These are phyloP conservation scores for Sarcophaga variegata DNA, from an alignment of 2,888 invertebrate species.

Conservation along the genomic window DNA sequence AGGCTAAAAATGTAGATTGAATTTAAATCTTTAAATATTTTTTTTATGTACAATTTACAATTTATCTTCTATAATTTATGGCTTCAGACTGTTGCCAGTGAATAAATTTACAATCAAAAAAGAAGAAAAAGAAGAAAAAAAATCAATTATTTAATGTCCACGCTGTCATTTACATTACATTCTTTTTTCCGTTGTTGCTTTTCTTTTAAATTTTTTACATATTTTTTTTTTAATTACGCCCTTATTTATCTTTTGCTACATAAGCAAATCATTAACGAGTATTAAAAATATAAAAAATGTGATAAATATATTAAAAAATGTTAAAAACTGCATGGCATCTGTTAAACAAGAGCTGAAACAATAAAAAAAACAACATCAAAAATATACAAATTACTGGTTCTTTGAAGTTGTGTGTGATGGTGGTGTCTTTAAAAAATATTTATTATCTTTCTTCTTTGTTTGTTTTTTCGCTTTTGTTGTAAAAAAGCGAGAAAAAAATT, in stretches of 20 bases:
- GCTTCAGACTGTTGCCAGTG: not conserved
- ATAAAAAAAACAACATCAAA: slow-evolving; percentile 26
- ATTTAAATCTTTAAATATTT: no score
- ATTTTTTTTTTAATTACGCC: slow-evolving; percentile 42
- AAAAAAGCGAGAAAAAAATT: not conserved
- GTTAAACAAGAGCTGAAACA: not conserved
- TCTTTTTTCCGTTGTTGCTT: slow-evolving; percentile 6
- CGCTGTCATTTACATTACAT: not conserved
- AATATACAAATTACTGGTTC: slow-evolving; percentile 28
- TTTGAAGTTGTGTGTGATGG: slow-evolving; percentile 27
- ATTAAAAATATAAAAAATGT: slow-evolving; percentile 17
- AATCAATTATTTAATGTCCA: slow-evolving; percentile 20
- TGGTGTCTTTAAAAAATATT: slow-evolving; percentile 5
- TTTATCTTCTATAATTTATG: not conserved
- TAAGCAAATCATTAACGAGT: slow-evolving; percentile 60
- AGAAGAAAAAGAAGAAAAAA: no score
- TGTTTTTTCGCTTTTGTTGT: not conserved
- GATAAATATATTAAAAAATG: not conserved
- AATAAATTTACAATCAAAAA: not conserved
- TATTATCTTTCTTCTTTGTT: not conserved
- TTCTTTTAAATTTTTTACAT: not conserved
- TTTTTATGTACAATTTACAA: not conserved
- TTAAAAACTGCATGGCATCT: slow-evolving; percentile 22
- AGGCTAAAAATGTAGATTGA: no score
- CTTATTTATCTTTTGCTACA: slow-evolving; percentile 38